Percentiles rank a stretch among this genome's conserved stretches.
phyloP scores from a whole-genome alignment of 2,113 vertebrate species.

The Taxidea taxus region DNA sequence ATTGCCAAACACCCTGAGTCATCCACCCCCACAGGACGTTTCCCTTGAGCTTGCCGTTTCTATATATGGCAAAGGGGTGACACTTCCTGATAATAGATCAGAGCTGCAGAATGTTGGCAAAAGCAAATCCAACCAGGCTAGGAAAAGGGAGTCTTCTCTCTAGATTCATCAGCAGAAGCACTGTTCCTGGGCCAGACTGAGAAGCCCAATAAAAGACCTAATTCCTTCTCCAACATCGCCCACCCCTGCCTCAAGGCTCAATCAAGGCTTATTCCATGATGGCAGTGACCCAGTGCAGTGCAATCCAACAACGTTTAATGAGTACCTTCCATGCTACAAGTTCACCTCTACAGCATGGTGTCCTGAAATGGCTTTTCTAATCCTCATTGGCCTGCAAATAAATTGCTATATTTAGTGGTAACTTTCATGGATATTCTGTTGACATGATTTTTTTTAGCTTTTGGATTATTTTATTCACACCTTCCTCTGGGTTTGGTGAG shows the following conservation, averaged over 20 bases:
- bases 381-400: neutral
- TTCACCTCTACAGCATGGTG: neutral
- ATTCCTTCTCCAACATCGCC: neutral
- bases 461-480: neutral
- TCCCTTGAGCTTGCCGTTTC: conserved; percentile 23
- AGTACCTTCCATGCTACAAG: neutral
- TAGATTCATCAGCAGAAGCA: neutral
- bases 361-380: neutral
- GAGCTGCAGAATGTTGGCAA: neutral
- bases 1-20: conserved; percentile 57
- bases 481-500: neutral
- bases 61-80: conserved; percentile 46
- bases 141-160: neutral
- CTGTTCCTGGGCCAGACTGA: neutral
- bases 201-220: neutral
- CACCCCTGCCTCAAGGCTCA: neutral
- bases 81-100: neutral
- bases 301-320: neutral
- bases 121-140: neutral
- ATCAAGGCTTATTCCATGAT: neutral
- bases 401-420: neutral
- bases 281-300: neutral
- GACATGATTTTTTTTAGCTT: neutral
- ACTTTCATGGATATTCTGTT: neutral
- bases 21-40: neutral